Percentiles rank a stretch among this genome's conserved stretches.
Conservation (phyloP, 2,797 vertebrate species). For the Podarcis lilfordi region DNA sequence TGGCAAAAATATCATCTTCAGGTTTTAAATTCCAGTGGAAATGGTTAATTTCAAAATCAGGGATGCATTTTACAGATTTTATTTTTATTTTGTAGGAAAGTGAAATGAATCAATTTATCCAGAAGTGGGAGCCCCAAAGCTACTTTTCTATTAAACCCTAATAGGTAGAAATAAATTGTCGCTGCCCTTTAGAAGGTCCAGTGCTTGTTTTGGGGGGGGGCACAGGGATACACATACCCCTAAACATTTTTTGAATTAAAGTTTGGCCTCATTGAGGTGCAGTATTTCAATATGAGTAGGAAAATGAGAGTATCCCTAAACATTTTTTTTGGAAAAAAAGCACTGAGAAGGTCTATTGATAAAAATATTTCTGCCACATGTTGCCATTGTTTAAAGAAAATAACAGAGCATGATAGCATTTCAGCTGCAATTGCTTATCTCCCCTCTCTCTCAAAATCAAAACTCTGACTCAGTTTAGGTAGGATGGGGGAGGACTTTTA, state of each 20-base stretch:
- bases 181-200: too few species aligned
- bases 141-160: neutral
- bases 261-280: too few species aligned
- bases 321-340: too few species aligned
- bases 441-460: neutral
- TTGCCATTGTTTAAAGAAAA: neutral
- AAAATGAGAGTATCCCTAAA: too few species aligned
- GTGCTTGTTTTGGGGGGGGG: too few species aligned
- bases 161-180: neutral
- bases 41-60: neutral
- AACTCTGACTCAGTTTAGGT: neutral
- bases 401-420: neutral
- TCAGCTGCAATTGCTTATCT: neutral
- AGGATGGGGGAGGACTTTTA: too few species aligned
- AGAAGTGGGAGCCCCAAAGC: conserved; percentile 66
- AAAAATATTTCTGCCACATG: neutral
- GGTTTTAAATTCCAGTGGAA: neutral
- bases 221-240: too few species aligned
- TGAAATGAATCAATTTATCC: conserved; percentile 38
- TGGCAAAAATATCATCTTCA: neutral
- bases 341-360: neutral
- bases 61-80: neutral
- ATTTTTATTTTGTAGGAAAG: neutral
- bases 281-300: too few species aligned
- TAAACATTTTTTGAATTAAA: too few species aligned